These are phyloP conservation scores for Nematostella vectensis DNA, from an alignment of 92 coral and sea anemone genomes.

Conservation along the genomic window DNA sequence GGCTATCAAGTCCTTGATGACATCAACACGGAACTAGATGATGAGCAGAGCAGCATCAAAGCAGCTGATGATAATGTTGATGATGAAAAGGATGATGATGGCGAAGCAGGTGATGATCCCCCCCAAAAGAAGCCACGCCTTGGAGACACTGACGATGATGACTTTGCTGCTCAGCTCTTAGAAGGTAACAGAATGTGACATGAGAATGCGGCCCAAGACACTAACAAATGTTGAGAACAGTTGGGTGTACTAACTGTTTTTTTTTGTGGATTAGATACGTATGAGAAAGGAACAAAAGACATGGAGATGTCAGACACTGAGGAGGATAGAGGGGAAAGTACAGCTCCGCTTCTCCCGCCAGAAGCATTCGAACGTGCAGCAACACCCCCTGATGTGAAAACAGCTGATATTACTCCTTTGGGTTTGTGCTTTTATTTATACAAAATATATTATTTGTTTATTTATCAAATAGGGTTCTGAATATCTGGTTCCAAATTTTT, in stretches of 20 bases:
- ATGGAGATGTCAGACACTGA: constrained; percentile 54
- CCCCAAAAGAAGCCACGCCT: constrained; percentile 30
- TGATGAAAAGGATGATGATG: constrained; percentile 2
- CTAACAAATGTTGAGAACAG: too few species aligned
- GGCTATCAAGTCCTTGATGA: constrained; percentile 26
- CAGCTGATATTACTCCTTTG: background rate
- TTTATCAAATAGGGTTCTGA: too few species aligned
- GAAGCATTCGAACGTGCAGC: constrained; percentile 61
- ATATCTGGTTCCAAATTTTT: too few species aligned
- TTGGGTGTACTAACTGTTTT: too few species aligned
- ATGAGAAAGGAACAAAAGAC: constrained; percentile 67
- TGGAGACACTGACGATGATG: constrained; percentile 56
- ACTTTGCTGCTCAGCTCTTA: constrained; percentile 85
- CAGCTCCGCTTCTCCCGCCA: constrained; percentile 61
- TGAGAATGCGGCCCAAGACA: background rate
- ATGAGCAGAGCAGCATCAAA: background rate
- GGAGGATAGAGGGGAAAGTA: constrained; percentile 18
- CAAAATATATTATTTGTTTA: too few species aligned
- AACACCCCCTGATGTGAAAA: constrained; percentile 21
- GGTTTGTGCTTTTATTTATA: background rate
- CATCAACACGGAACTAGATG: constrained; percentile 5
- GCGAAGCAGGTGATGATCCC: constrained; percentile 11
- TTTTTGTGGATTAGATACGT: constrained; percentile 65
- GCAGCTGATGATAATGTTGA: background rate
- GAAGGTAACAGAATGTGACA: constrained; percentile 89